Percentiles rank a stretch among this genome's conserved stretches.
These are phyloP conservation scores for Megalurothrips usitatus DNA, from an alignment of 2,888 invertebrate genomes.

Conservation along the genomic window DNA sequence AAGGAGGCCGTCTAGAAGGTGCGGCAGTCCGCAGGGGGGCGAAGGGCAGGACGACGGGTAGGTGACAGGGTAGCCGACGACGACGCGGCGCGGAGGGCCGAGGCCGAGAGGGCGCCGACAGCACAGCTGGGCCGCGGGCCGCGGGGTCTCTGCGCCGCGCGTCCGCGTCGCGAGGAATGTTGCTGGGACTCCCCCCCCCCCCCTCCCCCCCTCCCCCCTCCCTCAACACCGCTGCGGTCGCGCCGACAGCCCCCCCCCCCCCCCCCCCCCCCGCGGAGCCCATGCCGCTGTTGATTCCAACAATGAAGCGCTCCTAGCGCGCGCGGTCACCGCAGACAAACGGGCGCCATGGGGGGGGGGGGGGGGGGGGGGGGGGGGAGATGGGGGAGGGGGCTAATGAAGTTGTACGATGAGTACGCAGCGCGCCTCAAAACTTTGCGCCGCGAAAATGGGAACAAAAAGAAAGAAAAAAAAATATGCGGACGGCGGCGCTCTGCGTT, in stretches of 20 bases:
- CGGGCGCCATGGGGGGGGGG: no score
- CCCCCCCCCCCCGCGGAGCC: not conserved
- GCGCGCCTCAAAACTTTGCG: no score
- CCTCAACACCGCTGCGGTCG: not conserved
- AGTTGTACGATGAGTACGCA: not conserved
- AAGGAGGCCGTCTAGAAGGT: no score
- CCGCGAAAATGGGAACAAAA: no score
- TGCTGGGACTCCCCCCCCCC: not conserved
- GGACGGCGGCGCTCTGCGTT: not conserved
- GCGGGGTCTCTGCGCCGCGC: not conserved
- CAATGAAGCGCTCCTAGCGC: constrained; percentile 13
- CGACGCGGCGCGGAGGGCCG: no score
- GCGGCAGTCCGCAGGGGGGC: no score
- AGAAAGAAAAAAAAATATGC: not conserved
- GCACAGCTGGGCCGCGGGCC: not conserved
- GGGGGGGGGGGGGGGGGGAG: not conserved
- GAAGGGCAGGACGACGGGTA: not conserved
- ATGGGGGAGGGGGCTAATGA: not conserved
- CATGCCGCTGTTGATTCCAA: not conserved
- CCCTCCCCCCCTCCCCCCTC: not conserved
- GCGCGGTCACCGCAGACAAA: not conserved
- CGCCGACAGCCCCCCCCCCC: not conserved
- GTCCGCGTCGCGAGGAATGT: not conserved
- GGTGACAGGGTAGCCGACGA: no score
- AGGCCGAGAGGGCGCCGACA: not conserved